Evolutionary conservation across 2,888 invertebrate genomes (phyloP), one percentile per base, ranked within the genome.

Genomic region (Dynastes grantii): DNA sequence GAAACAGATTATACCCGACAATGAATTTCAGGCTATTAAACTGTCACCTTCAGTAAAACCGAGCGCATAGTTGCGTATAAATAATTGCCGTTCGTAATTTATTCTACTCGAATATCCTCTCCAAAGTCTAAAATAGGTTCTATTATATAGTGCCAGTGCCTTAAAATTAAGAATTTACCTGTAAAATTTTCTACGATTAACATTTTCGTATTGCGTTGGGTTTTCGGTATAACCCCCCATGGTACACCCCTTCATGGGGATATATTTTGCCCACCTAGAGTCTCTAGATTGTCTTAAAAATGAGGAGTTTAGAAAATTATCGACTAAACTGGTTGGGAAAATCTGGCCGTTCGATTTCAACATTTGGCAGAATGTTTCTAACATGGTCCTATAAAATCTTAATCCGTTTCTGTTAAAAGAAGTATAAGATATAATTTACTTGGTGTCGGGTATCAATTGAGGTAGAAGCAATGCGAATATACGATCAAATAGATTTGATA

Each of bases 1-100:
- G 16, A 4, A 55, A 55, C n/a, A n/a, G 13, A 13, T 16, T 16
- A 55, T n/a, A n/a, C 5, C 4, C n/a, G 16, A n/a, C 55, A 16
- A 55, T 55, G 55, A 61, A 13, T 22, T 29, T 16, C 22, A 61
- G 22, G 29, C 67, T 29, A 67, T 22, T 67, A 67, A 45, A 45
- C 27, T 67, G 67, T 45, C 67, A 67, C 67, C 67, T 45, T 67
- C 67, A 16, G 22, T 64, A n/a, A 67, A 11, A 40, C 67, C 4
- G 16, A 45, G 67, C 45, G n/a, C 45, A 45, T 40, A 22, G 67
- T 27, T 9, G 9, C 22, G 67, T 45, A 22, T 67, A 40, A 27
- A 67, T 45, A 67, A 67, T 40, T 45, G 45, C 16, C 22, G 40
- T 16, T 67, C 37, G 16, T 40, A 45, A 37, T 67, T 45, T 11